Percentiles rank a stretch among this genome's conserved stretches.
Conservation (phyloP, 53 echinoderm and acorn worm species). For the Mesocentrotus franciscanus region DNA sequence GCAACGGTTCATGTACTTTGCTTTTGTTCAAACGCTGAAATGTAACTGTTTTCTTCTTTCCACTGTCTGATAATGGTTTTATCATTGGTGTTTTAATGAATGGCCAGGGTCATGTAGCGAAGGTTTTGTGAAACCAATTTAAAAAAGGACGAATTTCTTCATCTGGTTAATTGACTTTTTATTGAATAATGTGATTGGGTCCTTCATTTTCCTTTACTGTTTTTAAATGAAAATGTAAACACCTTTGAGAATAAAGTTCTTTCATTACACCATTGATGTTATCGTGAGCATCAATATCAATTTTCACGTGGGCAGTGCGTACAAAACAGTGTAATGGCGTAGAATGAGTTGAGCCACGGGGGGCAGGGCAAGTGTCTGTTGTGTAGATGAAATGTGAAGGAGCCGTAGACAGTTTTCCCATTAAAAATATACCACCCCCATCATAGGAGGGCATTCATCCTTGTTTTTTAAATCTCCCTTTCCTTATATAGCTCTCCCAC, state of each 20-base stretch:
- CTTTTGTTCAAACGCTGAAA: not conserved
- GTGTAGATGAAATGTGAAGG: not conserved
- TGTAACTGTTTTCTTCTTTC: not conserved
- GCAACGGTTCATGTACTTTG: not conserved
- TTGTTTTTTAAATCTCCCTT: not conserved
- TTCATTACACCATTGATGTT: not conserved
- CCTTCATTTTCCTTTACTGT: not conserved
- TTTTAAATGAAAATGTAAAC: not conserved
- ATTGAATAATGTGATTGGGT: not conserved
- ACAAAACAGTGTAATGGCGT: not conserved
- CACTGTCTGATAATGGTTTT: not conserved
- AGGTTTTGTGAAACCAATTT: not conserved
- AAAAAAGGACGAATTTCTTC: not conserved
- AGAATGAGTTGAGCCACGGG: not conserved
- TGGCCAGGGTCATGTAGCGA: not conserved
- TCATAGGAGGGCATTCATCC: not conserved
- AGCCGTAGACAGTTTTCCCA: not conserved
- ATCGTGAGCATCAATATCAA: not conserved
- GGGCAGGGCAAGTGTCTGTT: not conserved
- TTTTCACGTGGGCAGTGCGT: not conserved
- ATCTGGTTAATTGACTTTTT: not conserved
- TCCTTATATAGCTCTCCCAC: not conserved
- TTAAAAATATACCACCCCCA: no score
- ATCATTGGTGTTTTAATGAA: not conserved
- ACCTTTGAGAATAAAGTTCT: not conserved